Evolutionary conservation across 1,140 invertebrate species (phyloP), one percentile per base, ranked within the genome.

Genomic region (Drosophila funebris): DNA sequence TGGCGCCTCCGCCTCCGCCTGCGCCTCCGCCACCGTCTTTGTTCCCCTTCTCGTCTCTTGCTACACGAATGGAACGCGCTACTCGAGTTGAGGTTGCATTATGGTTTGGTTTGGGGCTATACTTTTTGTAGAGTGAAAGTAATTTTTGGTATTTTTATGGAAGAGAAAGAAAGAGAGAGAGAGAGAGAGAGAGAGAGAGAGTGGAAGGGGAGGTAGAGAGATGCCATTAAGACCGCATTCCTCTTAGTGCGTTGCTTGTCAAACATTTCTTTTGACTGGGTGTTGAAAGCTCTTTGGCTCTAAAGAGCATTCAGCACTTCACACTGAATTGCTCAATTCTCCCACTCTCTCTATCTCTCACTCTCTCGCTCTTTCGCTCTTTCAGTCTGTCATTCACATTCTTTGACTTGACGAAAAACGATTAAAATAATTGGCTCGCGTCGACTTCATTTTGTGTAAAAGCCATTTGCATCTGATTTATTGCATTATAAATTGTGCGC

Each of bases 401-500:
- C 77, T 77, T 77, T 69, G 73, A 20, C 36, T 64, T 87, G 82
- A 87, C 83, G 66, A 71, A 83, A 88, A 75, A 60, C 82, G 74
- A 88, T 87, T 88, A 75, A 87, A 88, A 87, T 87, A 87, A 87
- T 87, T 87, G 82, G 83, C 83, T 80, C 73, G 82, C 82, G 33
- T 76, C 54, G 57, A 48, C 29, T 53, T 54, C 33, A 29, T 54
- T 52, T 67, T 66, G 70, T 69, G 70, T 88, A 82, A 78, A 82
- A 88, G 82, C 82, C 82, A 87, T 87, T 87, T 81, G 39, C 62
- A 75, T 57, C 82, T 87, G 82, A 87, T 87, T 87, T 87, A 87
- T 87, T 87, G 63, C 83, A 82, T 78, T 87, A 87, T 87, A 87
- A 87, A 87, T 87, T 87, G 82, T 87, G 82, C 83, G 78, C 82